These are phyloP conservation scores for Recurvirostra avosetta DNA, from an alignment of 2,113 vertebrate genomes.

Conservation along the genomic window DNA sequence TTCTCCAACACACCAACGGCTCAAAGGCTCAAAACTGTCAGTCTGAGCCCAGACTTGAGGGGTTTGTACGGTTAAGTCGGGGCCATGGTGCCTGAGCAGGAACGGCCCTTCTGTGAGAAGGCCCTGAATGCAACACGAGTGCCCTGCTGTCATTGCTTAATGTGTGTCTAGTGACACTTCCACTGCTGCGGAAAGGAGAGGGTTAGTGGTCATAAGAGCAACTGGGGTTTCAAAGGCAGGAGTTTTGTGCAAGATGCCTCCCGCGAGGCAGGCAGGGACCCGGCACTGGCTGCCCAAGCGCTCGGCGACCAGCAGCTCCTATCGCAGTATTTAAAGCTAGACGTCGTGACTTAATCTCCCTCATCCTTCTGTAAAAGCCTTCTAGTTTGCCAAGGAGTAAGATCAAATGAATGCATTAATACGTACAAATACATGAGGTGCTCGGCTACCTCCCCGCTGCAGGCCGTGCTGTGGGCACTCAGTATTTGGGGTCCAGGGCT, in stretches of 20 bases:
- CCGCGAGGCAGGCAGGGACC: not conserved
- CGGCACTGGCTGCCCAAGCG: not conserved
- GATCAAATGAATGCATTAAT: not conserved
- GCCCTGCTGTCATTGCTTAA: not conserved
- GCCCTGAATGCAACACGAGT: accelerated
- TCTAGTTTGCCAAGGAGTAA: not conserved
- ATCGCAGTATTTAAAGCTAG: not conserved
- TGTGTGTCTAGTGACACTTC: not conserved
- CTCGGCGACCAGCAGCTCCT: not conserved
- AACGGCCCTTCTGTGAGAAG: not conserved
- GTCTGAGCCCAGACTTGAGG: not conserved
- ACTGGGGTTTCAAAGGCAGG: not conserved
- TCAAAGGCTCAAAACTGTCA: not conserved
- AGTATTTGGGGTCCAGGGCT: not conserved
- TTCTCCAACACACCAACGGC: not conserved
- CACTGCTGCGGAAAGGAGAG: not conserved
- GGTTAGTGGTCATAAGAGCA: not conserved
- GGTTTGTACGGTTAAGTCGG: accelerated
- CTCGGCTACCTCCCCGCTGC: accelerated
- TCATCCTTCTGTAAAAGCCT: not conserved
- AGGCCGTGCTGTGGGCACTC: not conserved
- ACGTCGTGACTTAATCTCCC: not conserved
- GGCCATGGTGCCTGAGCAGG: not conserved
- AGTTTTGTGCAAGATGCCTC: not conserved
- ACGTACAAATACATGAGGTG: not conserved